Percentiles rank a stretch among this genome's conserved stretches.
Evolutionary conservation across 37 sponge, comb jelly and placozoan genomes (phyloP).

Genomic region (Hexactinellida sp.): DNA sequence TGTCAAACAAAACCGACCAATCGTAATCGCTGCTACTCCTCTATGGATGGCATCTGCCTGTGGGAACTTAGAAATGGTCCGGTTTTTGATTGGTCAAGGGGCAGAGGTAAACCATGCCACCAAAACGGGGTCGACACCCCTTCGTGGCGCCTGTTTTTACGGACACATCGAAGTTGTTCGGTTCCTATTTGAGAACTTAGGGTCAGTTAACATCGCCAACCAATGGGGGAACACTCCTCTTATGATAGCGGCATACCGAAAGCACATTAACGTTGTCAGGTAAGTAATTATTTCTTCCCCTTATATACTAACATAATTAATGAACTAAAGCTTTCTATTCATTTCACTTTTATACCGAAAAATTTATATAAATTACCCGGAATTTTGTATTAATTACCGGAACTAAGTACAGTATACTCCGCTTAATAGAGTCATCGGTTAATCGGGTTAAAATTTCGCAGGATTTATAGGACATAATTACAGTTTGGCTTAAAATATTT

Average conservation of each 20-base stretch:
- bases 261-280: not conserved
- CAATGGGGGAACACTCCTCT: conserved; percentile 15
- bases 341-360: too few relatives aligned
- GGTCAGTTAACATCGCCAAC: not conserved
- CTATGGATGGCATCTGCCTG: not conserved
- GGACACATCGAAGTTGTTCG: not conserved
- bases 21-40: conserved; percentile 16
- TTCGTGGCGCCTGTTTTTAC: not conserved
- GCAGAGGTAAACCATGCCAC: conserved; percentile 6
- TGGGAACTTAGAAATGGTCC: conserved; percentile 11
- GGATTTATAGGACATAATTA: too few relatives aligned
- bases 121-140: conserved; percentile 7
- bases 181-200: not conserved
- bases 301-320: too few relatives aligned
- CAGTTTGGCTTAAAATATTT: too few relatives aligned
- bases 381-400: too few relatives aligned
- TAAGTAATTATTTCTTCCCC: not conserved
- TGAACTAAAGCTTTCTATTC: too few relatives aligned
- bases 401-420: not conserved
- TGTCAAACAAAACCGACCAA: not conserved
- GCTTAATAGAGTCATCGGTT: too few relatives aligned
- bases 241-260: conserved; percentile 1
- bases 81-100: conserved; percentile 1
- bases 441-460: too few relatives aligned
- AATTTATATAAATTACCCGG: too few relatives aligned